Conservation (phyloP, 1,140 invertebrate genomes). For the Camponotus pennsylvanicus region DNA sequence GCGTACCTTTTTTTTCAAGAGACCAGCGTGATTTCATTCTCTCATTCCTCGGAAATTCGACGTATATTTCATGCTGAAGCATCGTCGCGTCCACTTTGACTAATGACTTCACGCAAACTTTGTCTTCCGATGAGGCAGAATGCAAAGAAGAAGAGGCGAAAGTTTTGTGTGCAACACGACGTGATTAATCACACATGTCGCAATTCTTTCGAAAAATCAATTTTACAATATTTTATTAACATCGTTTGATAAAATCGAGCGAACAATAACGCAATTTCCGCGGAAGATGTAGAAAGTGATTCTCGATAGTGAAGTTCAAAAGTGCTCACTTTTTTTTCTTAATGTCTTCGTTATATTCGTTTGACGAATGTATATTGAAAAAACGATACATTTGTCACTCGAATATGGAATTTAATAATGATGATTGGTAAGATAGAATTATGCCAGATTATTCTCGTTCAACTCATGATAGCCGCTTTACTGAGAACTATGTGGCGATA, state of each 20-base stretch:
- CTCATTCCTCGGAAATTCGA: not conserved
- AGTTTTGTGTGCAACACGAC: too few relatives aligned
- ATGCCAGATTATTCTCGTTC: constrained; percentile 16
- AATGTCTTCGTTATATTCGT: not conserved
- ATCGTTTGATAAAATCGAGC: too few relatives aligned
- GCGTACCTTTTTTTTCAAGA: not conserved
- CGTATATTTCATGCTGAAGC: not conserved
- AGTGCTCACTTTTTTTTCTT: not conserved
- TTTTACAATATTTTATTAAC: not conserved
- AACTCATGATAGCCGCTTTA: constrained; percentile 66
- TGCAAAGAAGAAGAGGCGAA: not conserved
- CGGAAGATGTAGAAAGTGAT: not conserved
- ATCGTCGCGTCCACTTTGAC: not conserved
- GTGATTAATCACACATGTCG: not conserved
- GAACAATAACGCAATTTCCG: not conserved
- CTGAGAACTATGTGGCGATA: constrained; percentile 79
- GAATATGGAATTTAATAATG: constrained; percentile 4
- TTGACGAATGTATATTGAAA: not conserved
- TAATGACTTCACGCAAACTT: not conserved
- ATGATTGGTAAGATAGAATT: not conserved
- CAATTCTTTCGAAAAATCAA: not conserved
- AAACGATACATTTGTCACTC: not conserved
- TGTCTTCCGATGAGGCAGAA: not conserved
- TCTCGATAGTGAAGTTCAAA: not conserved
- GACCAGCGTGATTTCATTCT: not conserved